Evolutionary conservation across 2,113 vertebrate species (phyloP).

Genomic region (Pomatorhinus ruficollis): DNA sequence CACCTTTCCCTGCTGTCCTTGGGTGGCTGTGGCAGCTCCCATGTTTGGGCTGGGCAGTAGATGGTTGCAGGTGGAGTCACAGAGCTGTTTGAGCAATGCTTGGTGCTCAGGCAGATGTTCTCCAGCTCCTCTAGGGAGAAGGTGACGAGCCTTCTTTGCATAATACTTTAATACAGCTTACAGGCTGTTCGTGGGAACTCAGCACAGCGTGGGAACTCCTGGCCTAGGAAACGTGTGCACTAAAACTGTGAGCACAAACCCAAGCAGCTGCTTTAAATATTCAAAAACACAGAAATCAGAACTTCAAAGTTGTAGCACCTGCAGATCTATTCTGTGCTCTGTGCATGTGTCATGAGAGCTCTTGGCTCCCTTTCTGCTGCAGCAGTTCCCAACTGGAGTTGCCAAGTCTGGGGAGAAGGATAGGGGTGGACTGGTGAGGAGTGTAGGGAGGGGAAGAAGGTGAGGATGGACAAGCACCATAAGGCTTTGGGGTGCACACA

Average conservation of each 20-base stretch:
- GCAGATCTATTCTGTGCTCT: not conserved
- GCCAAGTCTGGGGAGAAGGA: not conserved
- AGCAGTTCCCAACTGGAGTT: not conserved
- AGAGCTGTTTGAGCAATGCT: not conserved
- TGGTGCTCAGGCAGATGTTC: slow-evolving; percentile 11
- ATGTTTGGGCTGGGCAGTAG: not conserved
- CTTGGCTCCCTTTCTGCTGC: not conserved
- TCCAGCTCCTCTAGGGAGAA: not conserved
- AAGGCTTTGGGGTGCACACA: fast-evolving
- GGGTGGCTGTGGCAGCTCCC: not conserved
- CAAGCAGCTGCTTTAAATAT: slow-evolving; percentile 10
- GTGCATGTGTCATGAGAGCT: not conserved
- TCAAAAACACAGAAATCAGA: not conserved
- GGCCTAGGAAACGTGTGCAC: not conserved
- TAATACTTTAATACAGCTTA: slow-evolving; percentile 42
- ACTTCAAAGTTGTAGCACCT: slow-evolving; percentile 41
- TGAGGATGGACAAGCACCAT: fast-evolving
- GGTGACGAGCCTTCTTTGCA: not conserved
- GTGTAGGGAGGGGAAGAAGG: not conserved
- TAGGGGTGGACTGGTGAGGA: not conserved
- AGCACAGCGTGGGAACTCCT: slow-evolving; percentile 13
- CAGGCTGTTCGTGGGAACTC: slow-evolving; percentile 16
- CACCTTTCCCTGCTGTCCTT: not conserved
- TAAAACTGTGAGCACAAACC: not conserved
- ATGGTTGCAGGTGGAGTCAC: not conserved